Evolutionary conservation across 2,113 vertebrate species (phyloP).

Genomic region (Bolborhynchus lineola): DNA sequence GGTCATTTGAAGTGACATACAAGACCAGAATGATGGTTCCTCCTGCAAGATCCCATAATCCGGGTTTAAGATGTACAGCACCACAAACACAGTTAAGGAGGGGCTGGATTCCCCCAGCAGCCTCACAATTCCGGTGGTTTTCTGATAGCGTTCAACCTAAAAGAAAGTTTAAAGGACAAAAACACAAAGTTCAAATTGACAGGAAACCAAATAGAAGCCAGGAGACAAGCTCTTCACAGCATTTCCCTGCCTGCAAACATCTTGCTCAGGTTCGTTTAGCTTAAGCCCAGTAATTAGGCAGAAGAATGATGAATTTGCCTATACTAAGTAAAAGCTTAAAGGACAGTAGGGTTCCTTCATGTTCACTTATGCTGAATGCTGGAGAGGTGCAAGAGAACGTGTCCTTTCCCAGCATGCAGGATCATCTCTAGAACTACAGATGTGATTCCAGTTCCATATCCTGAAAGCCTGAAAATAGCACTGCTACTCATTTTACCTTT

Average conservation of each 20-base stretch:
- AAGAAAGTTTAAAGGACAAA: neutral
- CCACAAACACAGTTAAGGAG: neutral
- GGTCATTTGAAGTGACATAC: neutral
- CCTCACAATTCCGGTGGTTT: neutral
- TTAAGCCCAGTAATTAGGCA: accelerated
- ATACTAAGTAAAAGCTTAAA: neutral
- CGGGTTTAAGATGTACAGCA: neutral
- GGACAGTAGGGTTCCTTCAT: neutral
- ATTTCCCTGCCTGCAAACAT: neutral
- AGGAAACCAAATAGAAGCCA: neutral
- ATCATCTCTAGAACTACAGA: neutral
- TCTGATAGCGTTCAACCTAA: neutral
- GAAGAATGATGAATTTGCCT: neutral
- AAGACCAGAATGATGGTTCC: neutral
- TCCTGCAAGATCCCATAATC: neutral
- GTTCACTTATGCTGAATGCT: neutral
- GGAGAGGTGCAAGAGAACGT: neutral
- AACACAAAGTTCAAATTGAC: neutral
- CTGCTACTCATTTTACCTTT: neutral
- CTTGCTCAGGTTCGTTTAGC: neutral
- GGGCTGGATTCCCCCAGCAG: neutral
- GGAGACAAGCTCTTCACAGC: neutral
- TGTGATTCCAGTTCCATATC: neutral
- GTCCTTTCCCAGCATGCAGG: neutral
- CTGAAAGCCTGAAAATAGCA: neutral